Conservation (phyloP, 2,797 vertebrate genomes). For the Siniperca scherzeri region DNA sequence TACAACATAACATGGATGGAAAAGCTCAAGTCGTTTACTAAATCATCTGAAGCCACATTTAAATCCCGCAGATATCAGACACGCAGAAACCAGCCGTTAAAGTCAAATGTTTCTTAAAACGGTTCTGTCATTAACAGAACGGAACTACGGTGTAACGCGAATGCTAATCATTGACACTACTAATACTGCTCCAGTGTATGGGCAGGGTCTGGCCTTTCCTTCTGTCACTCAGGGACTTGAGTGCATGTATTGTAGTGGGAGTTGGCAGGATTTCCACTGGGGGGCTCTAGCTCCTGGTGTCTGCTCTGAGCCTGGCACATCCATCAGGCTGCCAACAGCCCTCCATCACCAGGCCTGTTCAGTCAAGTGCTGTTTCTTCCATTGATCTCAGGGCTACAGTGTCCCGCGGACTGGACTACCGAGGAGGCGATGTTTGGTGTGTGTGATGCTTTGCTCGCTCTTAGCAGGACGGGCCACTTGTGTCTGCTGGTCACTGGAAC, state of each 20-base stretch:
- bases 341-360: neutral
- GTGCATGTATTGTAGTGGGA: neutral
- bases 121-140: neutral
- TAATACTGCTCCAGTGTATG: neutral
- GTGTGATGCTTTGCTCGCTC: neutral
- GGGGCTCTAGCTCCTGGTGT: neutral
- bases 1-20: neutral
- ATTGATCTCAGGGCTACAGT: neutral
- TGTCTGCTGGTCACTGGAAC: neutral
- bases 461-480: neutral
- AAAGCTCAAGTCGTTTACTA: neutral
- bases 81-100: neutral
- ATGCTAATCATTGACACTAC: too few species aligned
- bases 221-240: neutral
- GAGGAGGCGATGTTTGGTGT: neutral
- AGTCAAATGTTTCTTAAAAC: neutral
- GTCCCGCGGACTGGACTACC: neutral
- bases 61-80: neutral
- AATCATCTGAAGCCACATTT: neutral
- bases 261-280: neutral
- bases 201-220: neutral
- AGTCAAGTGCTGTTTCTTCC: neutral
- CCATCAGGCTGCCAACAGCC: neutral
- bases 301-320: neutral
- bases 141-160: neutral